Conservation (phyloP, 1,140 invertebrate species). For the Vanessa tameamea region DNA sequence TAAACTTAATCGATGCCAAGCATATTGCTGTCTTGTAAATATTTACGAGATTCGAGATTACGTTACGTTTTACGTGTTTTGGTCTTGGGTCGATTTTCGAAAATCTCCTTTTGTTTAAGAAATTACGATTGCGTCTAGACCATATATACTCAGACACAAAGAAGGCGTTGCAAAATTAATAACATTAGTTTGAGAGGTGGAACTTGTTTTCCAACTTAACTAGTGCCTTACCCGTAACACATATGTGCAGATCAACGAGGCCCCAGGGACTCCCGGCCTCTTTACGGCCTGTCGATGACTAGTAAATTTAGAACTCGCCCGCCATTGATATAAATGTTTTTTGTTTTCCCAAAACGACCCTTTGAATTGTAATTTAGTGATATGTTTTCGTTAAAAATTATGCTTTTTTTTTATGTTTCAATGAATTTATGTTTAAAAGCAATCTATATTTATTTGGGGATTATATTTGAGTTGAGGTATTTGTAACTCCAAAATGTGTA, state of each 20-base stretch:
- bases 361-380: slow-evolving; percentile 78
- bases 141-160: background rate
- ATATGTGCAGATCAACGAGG: slow-evolving; percentile 65
- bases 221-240: slow-evolving; percentile 23
- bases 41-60: too few relatives aligned
- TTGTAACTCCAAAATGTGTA: too few relatives aligned
- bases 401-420: background rate
- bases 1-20: too few relatives aligned
- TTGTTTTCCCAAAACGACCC: slow-evolving; percentile 78
- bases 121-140: background rate
- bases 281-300: slow-evolving; percentile 80
- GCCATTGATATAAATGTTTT: slow-evolving; percentile 81
- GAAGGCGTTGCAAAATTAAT: slow-evolving; percentile 8
- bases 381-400: slow-evolving; percentile 36
- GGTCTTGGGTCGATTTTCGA: too few relatives aligned
- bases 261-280: slow-evolving; percentile 61
- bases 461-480: too few relatives aligned
- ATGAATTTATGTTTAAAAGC: background rate
- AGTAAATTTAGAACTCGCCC: slow-evolving; percentile 76
- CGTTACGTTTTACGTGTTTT: too few relatives aligned
- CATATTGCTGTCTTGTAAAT: too few relatives aligned
- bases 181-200: background rate
- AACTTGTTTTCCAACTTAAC: slow-evolving; percentile 19
- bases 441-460: too few relatives aligned
- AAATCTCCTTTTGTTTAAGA: background rate